Evolutionary conservation across 2,888 invertebrate species (phyloP), one percentile per base, ranked within the genome.

Genomic region (Megaustenia siamemsis): DNA sequence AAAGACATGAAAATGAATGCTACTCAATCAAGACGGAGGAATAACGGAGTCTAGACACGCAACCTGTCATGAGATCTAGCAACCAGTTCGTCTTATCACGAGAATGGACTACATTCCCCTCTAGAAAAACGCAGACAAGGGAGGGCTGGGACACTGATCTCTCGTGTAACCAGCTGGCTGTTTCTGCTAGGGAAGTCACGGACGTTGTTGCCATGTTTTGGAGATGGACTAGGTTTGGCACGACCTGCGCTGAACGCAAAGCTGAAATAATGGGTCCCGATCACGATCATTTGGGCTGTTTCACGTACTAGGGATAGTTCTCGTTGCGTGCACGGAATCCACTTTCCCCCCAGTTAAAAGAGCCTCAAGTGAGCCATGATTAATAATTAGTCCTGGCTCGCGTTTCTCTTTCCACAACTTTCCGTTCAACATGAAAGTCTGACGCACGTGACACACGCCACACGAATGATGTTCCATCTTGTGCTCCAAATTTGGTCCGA

Each of bases 11-110:
- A 89, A 88, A 87, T 87, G 86, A 87, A 88, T 84, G 85, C 87
- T 82, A 86, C 86, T 88, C 88, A 88, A 89, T 89, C 88, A 88
- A 86, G 84, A 40, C 35, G 69, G 71, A 81, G 66, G 69, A 81
- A 71, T 76, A 84, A 78, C 82, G 79, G 75, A 75, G 69, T 69
- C 63, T 38, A 63, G 81, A 84, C 89, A 89, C 89, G 89, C 87
- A 68, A 38, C 28, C 49, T 38, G 12, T n/a, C 82, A 73, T 56
- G 81, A 76, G 75, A 81, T 32, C n/a, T 28, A 18, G 56, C 73
- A 80, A 80, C 53, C 38, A 38, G 35, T 56, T 40, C 76, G 35
- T 12, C 53, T 32, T 56, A 43, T 71, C 71, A n/a, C 4, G 71
- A 71, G n/a, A 71, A 71, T 45, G 28, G 43, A 10, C 71, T 45